Evolutionary conservation across 2,888 invertebrate genomes (phyloP), one percentile per base, ranked within the genome.

Genomic region (Oxyteleia sp.): DNA sequence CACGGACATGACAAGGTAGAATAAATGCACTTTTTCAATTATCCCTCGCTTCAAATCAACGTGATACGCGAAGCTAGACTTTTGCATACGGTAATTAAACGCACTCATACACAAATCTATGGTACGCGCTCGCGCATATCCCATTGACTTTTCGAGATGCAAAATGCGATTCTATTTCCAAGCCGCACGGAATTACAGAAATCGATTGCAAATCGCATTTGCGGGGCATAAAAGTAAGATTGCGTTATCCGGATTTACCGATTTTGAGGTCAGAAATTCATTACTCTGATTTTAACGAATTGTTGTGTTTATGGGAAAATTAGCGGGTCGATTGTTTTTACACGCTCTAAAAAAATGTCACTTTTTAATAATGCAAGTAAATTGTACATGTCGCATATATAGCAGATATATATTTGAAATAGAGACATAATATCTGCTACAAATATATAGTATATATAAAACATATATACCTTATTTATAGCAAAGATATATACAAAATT

Each of bases 61-160:
- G 61, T 53, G 66, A 72, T 72, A 47, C 41, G 72, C 51, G 66
- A 59, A 55, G 13, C 41, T 23, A 41, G 69, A 74, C 69, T 74
- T 78, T 83, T 79, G 79, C 78, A 74, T 75, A 75, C 68, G 45
- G 74, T 79, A 74, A 83, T 83, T 83, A 69, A 79, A 83, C 66
- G 51, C 23, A 55, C 15, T 66, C 63, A 26, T 63, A 69, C 38
- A 51, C 55, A 55, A 43, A 51, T 64, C 23, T 51, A 23, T 55
- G 32, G 5, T 57, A 41, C 11, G 53, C 57, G 49, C 13, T 7
- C 35, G 23, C 13, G 63, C 71, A 57, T 53, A 45, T 68, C 43
- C 45, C 63, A 63, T 68, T 74, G 74, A 68, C 74, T 72, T 74
- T 72, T 49, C 15, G 29, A 57, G 57, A 74, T 68, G 45, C 59